phyloP scores from a whole-genome alignment of 1,140 invertebrate species.

The Agrilus planipennis region DNA sequence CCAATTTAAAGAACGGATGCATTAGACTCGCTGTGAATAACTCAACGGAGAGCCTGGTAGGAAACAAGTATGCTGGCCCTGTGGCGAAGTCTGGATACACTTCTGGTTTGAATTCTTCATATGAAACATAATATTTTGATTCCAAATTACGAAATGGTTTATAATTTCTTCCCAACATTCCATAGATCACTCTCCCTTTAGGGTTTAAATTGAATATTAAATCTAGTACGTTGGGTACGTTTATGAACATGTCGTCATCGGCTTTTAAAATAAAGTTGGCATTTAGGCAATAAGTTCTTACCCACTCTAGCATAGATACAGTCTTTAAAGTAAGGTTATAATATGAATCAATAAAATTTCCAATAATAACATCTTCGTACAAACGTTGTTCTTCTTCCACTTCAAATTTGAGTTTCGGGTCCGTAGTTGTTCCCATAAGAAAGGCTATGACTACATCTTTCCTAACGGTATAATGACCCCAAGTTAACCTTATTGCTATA shows the following conservation, averaged over 20 bases:
- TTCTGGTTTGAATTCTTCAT: slow-evolving; percentile 52
- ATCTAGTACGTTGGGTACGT: slow-evolving; percentile 58
- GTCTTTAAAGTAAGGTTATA: slow-evolving; percentile 80
- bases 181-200: slow-evolving; percentile 60
- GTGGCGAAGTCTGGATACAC: slow-evolving; percentile 78
- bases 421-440: slow-evolving; percentile 52
- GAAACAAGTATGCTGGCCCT: slow-evolving; percentile 74
- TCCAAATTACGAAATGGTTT: slow-evolving; percentile 70
- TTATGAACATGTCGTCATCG: slow-evolving; percentile 88
- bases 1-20: slow-evolving; percentile 68
- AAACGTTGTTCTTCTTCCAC: slow-evolving; percentile 52
- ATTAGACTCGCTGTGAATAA: slow-evolving; percentile 54
- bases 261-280: slow-evolving; percentile 70
- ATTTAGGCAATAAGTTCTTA: slow-evolving; percentile 60
- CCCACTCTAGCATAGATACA: slow-evolving; percentile 74
- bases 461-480: slow-evolving; percentile 66
- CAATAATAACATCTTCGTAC: slow-evolving; percentile 67
- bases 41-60: slow-evolving; percentile 51
- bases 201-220: slow-evolving; percentile 56
- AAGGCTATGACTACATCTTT: slow-evolving; percentile 65
- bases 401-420: slow-evolving; percentile 39
- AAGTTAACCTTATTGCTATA: slow-evolving; percentile 69
- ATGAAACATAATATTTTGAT: slow-evolving; percentile 76
- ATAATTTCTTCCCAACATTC: slow-evolving; percentile 69
- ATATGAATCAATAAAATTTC: slow-evolving; percentile 72